A percentile compares a stretch with the other conserved stretches of the same genome.
phyloP scores from a whole-genome alignment of 2,888 invertebrate genomes.

The Caenorhabditis sp. region DNA sequence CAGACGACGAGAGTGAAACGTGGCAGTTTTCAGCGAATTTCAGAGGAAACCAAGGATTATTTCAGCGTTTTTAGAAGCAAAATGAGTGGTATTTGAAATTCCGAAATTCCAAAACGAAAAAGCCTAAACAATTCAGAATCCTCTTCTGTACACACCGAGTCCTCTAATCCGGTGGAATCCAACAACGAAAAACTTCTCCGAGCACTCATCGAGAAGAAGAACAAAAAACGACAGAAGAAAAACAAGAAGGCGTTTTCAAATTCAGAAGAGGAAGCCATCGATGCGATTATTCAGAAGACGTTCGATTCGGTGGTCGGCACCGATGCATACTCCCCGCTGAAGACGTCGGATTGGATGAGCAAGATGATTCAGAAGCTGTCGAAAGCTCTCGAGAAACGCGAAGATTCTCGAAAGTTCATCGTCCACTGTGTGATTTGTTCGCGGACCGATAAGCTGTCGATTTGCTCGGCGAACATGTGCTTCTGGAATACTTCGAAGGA shows the following conservation, averaged over 20 bases:
- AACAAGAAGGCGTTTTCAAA: constrained; percentile 12
- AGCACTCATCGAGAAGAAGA: constrained; percentile 1
- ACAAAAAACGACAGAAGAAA: constrained; percentile 14
- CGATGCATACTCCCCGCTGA: constrained; percentile 33
- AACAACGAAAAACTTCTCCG: not conserved
- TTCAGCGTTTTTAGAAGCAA: too few relatives aligned
- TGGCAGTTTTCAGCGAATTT: too few relatives aligned
- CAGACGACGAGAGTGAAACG: too few relatives aligned
- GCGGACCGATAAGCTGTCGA: constrained; percentile 6
- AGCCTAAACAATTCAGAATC: not conserved
- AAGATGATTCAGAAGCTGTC: constrained; percentile 39
- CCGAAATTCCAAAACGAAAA: too few relatives aligned
- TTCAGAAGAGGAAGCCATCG: constrained; percentile 25
- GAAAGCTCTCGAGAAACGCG: not conserved
- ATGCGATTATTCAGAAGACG: constrained; percentile 26
- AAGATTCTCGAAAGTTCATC: constrained; percentile 41
- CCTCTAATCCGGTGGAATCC: not conserved
- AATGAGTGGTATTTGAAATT: constrained; percentile 3
- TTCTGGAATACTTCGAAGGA: constrained; percentile 39
- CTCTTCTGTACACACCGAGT: not conserved
- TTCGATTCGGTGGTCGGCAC: constrained; percentile 26
- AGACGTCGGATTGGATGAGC: constrained; percentile 42
- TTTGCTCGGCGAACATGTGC: constrained; percentile 48
- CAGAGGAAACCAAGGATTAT: too few relatives aligned
- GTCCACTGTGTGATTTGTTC: constrained; percentile 40